Conservation (phyloP, 2,888 invertebrate genomes). For the Athalia circularis region DNA sequence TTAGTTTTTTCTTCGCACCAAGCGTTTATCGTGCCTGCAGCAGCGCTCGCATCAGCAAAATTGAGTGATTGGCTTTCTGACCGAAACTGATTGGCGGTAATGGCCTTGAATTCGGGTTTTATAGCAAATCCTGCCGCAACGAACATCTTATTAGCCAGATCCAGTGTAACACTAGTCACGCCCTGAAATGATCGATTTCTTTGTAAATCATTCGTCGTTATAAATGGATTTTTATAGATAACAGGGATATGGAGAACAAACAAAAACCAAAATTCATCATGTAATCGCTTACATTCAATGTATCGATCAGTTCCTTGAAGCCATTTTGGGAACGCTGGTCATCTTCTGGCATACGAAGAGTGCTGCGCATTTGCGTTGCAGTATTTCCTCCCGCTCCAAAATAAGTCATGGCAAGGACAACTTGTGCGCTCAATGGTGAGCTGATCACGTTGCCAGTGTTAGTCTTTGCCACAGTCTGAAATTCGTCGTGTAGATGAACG, state of each 20-base stretch:
- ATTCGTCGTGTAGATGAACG: not conserved
- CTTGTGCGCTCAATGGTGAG: slow-evolving; percentile 69
- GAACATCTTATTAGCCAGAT: slow-evolving; percentile 85
- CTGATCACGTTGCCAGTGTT: slow-evolving; percentile 56
- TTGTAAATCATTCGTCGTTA: not conserved
- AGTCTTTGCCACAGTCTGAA: not conserved
- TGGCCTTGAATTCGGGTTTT: slow-evolving; percentile 76
- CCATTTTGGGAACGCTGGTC: slow-evolving; percentile 54
- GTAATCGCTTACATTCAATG: slow-evolving; percentile 58
- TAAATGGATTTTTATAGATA: too few relatives aligned
- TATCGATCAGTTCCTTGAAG: slow-evolving; percentile 59
- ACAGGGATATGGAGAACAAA: not conserved
- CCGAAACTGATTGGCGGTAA: slow-evolving; percentile 79
- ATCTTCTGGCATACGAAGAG: slow-evolving; percentile 59
- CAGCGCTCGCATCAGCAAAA: slow-evolving; percentile 76
- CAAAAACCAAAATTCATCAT: not conserved
- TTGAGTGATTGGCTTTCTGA: slow-evolving; percentile 80
- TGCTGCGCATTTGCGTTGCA: slow-evolving; percentile 56
- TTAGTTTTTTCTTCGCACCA: slow-evolving; percentile 90
- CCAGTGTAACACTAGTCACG: slow-evolving; percentile 77
- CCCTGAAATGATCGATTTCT: slow-evolving; percentile 55
- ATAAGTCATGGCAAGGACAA: slow-evolving; percentile 66
- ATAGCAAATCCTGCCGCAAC: slow-evolving; percentile 76
- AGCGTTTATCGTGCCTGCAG: slow-evolving; percentile 80
- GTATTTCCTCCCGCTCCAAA: slow-evolving; percentile 64